Conservation (phyloP, 2,888 invertebrate species). For the Julus scanicus region DNA sequence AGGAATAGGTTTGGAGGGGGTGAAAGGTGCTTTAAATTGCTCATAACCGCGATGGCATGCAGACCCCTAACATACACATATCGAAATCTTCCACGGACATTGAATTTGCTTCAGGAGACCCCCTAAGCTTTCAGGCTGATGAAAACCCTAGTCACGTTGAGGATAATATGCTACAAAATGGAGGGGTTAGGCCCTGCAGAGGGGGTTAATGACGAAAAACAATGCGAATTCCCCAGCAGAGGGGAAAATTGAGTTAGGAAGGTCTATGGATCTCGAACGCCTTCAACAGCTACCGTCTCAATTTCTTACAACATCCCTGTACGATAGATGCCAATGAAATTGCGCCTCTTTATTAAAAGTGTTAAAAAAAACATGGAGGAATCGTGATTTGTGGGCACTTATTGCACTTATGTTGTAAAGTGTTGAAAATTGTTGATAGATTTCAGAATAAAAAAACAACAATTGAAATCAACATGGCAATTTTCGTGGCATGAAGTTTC, state of each 20-base stretch:
- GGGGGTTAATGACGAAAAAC: slow-evolving; percentile 23
- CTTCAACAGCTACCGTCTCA: neutral
- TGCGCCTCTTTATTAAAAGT: neutral
- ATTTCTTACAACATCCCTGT: neutral
- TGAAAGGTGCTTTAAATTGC: slow-evolving; percentile 36
- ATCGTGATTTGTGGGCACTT: slow-evolving; percentile 24
- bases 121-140: neutral
- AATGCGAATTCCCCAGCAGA: slow-evolving; percentile 24
- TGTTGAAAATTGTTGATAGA: neutral
- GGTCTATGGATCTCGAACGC: neutral
- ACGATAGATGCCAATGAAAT: neutral
- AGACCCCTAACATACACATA: neutral
- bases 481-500: neutral
- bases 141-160: neutral
- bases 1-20: neutral
- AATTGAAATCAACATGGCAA: neutral
- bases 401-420: neutral
- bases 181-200: slow-evolving; percentile 32
- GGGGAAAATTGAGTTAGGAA: neutral
- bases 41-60: neutral
- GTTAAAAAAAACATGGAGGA: neutral
- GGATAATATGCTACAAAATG: slow-evolving; percentile 14
- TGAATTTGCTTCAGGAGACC: neutral
- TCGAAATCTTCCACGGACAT: neutral
- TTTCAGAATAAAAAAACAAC: neutral